Evolutionary conservation across 2,888 invertebrate genomes (phyloP), one percentile per base, ranked within the genome.

Genomic region (Syrista parreyssii): DNA sequence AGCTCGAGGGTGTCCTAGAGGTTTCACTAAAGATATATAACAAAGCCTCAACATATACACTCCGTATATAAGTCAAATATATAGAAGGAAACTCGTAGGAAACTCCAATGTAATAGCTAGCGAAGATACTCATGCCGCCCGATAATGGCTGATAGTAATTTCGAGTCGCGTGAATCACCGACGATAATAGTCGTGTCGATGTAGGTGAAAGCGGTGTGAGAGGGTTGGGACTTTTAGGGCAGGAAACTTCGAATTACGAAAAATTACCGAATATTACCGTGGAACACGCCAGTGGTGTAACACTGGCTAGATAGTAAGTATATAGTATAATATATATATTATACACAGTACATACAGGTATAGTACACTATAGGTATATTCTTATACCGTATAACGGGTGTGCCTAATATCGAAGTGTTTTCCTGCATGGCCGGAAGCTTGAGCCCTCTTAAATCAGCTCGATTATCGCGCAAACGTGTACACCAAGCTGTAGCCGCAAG

Each of bases 231-330:
- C 79, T 83, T 78, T 78, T 79, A 83, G 79, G 72, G 75, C 80
- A 84, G 87, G 86, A 87, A 87, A 84, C 84, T 82, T 78, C 81
- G 85, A 87, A 89, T 88, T 87, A 88, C 84, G 79, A 76, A 82
- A 87, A 89, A 89, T 89, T 88, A 84, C 81, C 86, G 79, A 86
- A 86, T 87, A 90, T 88, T 88, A 85, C 88, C 85, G 78, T 79
- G 83, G 78, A 86, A 81, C 90, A 90, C 88, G 90, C 89, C 81
- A 89, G 83, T 82, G 55, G 9, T 55, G 55, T 55, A 23, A 55
- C 55, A 23, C 55, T 55, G 55, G 55, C 55, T 23, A 55, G 55
- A 55, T 55, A 55, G 23, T 4, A 23, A 9, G 2, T 9, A 23
- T 55, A 9, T 23, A 55, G 23, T 55, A 55, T 55, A 55, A 23